phyloP scores from a whole-genome alignment of 2,797 vertebrate genomes.

The Sandelia bainsii region DNA sequence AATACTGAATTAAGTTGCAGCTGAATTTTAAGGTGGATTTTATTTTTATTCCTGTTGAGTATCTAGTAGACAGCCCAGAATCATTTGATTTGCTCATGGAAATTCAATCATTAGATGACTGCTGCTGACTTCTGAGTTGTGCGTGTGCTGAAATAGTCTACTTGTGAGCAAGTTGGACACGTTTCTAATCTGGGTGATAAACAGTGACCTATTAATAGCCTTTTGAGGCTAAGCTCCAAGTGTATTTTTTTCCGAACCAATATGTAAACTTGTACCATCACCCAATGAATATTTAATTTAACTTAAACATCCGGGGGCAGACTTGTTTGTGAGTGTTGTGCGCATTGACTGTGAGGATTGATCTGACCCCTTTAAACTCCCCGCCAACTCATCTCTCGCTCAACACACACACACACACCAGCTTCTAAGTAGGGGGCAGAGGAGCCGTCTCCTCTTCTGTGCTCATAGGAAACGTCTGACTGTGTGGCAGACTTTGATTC shows the following conservation, averaged over 20 bases:
- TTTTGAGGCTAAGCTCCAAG: not conserved
- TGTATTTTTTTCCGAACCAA: not conserved
- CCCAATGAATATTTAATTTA: not conserved
- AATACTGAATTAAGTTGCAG: not conserved
- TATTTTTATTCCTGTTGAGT: not conserved
- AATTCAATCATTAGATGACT: not conserved
- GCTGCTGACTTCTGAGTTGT: not conserved
- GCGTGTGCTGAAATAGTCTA: not conserved
- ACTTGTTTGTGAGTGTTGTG: conserved; percentile 1
- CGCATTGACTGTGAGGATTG: conserved; percentile 24
- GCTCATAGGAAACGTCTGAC: conserved; percentile 53
- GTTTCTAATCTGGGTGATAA: not conserved
- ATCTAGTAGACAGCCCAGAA: not conserved
- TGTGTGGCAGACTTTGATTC: conserved; percentile 69
- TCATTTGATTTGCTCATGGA: not conserved
- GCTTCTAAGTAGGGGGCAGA: conserved; percentile 29
- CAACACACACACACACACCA: conserved; percentile 20
- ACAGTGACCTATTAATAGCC: not conserved
- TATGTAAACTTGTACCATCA: not conserved
- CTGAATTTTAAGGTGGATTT: not conserved
- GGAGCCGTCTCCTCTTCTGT: conserved; percentile 30
- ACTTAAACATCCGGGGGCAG: conserved; percentile 14
- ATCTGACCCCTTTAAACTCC: conserved; percentile 60
- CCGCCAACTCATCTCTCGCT: conserved; percentile 35
- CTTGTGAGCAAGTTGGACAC: not conserved